These are phyloP conservation scores for Prietella phreatophila DNA, from an alignment of 2,113 vertebrate genomes.

Conservation along the genomic window DNA sequence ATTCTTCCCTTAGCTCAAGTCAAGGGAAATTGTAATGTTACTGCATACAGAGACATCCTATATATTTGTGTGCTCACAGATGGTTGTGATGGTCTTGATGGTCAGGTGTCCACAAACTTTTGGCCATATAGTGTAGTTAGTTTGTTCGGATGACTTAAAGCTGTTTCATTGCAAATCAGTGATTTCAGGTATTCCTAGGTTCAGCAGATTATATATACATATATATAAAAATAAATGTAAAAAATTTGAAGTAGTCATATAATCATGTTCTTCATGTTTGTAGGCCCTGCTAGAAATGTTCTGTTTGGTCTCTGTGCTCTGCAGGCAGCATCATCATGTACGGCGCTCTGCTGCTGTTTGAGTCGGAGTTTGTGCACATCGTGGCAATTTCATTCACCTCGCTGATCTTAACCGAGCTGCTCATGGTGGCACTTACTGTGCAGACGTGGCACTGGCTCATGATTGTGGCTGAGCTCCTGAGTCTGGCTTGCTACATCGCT, in stretches of 20 bases:
- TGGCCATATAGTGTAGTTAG: background rate
- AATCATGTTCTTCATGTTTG: background rate
- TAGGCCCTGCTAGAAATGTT: background rate
- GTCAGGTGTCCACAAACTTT: background rate
- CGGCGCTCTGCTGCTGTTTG: slow-evolving; percentile 90
- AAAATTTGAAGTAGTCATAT: background rate
- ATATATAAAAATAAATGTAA: no score
- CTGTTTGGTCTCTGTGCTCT: slow-evolving; percentile 16
- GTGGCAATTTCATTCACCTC: slow-evolving; percentile 98
- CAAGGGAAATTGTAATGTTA: background rate
- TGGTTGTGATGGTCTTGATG: background rate
- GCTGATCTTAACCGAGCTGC: slow-evolving; percentile 92
- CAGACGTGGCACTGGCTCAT: slow-evolving; percentile 99
- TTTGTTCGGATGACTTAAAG: background rate
- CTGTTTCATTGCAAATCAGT: background rate
- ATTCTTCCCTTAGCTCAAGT: background rate
- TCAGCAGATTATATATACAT: no score
- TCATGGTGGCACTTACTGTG: slow-evolving; percentile 95
- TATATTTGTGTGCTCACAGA: background rate
- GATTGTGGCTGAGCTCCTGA: slow-evolving; percentile 94
- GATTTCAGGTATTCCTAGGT: background rate
- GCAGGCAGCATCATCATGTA: slow-evolving; percentile 99
- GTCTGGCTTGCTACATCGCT: slow-evolving; percentile 90
- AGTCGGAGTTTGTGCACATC: slow-evolving; percentile 96
- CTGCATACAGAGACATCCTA: background rate